phyloP scores from a whole-genome alignment of 2,888 invertebrate genomes.

The Brachylomia viminalis region DNA sequence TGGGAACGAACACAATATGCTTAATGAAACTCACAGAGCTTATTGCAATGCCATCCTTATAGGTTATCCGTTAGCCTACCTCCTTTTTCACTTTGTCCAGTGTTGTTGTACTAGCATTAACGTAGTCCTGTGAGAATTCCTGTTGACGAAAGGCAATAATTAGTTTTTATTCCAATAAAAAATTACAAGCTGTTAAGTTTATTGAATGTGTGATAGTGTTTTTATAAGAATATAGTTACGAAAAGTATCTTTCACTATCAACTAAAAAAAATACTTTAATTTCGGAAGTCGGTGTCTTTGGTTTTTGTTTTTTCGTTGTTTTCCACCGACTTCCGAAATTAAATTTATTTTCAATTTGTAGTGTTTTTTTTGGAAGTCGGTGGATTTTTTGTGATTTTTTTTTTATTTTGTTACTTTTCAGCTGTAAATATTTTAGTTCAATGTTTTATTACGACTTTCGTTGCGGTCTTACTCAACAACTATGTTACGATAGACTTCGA shows the following conservation, averaged over 20 bases:
- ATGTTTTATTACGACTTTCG: no score
- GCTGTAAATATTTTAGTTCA: no score
- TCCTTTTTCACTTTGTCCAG: slow-evolving; percentile 95
- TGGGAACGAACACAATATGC: slow-evolving; percentile 72
- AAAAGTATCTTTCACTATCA: slow-evolving; percentile 10
- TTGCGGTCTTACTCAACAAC: no score
- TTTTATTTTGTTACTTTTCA: no score
- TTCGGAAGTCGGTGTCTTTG: no score
- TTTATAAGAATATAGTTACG: slow-evolving; percentile 7
- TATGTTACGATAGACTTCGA: no score
- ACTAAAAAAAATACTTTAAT: no score
- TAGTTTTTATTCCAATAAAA: slow-evolving; percentile 41
- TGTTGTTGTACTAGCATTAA: slow-evolving; percentile 94
- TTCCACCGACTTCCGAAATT: no score
- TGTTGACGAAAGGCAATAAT: slow-evolving; percentile 78
- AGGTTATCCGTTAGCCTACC: slow-evolving; percentile 80
- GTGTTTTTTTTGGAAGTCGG: no score
- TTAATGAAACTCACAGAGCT: slow-evolving; percentile 43
- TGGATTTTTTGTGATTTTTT: no score
- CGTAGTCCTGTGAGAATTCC: slow-evolving; percentile 94
- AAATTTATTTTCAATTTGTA: no score
- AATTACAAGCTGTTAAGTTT: slow-evolving; percentile 17
- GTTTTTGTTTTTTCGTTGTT: no score
- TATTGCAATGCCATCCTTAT: slow-evolving; percentile 17
- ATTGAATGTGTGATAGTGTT: slow-evolving; percentile 4